Base-by-base conservation (phyloP, 2,113 vertebrate species). In the Caranx melampygus region DNA sequence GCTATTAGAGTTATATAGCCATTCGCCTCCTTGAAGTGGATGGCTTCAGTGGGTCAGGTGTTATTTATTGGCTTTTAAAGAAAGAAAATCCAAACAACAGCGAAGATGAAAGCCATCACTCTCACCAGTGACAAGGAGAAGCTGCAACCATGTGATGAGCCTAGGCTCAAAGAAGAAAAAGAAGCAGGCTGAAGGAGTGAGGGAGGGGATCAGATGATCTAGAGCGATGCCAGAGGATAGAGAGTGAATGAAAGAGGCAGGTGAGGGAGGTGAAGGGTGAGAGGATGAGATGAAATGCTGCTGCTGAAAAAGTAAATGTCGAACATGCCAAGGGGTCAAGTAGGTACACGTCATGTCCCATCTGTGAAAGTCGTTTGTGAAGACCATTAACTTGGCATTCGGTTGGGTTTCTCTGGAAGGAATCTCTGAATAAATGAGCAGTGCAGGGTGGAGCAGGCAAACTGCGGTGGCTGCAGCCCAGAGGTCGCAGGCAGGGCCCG, bases 91-190 rank as follows among this genome's bases (percentile, higher is more conserved):
- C 61, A 72, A 79, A 77, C 79, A 75, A 65, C 33, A 15, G 44
- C 55, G 52, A 72, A 57, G 74, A 91, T 91, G 82, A 89, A 89
- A 83, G 51, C 78, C 79, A 86, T 93, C 79, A 83, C 5, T 87
- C 85, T 85, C 49, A 54, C 42, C 40, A 47, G 55, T 6, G 44
- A 71, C 64, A 73, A 64, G 52, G 55, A 78, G 72, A 84, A 66
- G 69, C 47, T 74, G 54, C 40, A 21, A 37, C 55, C 72, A 11
- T 78, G 79, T 69, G 55, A 73, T 63, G 40, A 75, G 35, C 62
- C 61, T 69, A 55, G 73, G 57, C 65, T 82, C 20, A 78, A 15
- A 67, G 65, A 79, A 75, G 45, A 70, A 21, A 74, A 49, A 73
- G 42, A 74, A 63, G 31, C 1, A 0, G 34, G 20, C 8, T 78